These are phyloP conservation scores for Lasioglossum malachurum DNA, from an alignment of 2,888 invertebrate species.

Conservation along the genomic window DNA sequence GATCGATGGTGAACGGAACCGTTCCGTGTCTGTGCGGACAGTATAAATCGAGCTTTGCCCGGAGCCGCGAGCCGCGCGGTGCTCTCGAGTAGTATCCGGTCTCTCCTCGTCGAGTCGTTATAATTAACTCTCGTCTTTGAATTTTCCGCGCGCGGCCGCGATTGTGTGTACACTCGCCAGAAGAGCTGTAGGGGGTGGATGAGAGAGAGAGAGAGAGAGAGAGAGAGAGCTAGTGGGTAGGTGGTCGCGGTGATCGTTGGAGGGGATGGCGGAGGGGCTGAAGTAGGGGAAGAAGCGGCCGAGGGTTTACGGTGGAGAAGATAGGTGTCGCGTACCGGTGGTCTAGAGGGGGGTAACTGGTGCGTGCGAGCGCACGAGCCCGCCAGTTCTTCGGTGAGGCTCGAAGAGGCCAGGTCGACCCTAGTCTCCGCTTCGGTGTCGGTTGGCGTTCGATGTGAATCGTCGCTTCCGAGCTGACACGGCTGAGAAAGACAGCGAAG, in stretches of 20 bases:
- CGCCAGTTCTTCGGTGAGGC: slow-evolving; percentile 80
- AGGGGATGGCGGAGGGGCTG: slow-evolving; percentile 36
- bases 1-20: no score
- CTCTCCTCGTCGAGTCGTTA: slow-evolving; percentile 31
- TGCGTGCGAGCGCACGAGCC: slow-evolving; percentile 65
- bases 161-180: slow-evolving; percentile 26
- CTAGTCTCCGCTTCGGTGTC: slow-evolving; percentile 31
- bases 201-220: background rate
- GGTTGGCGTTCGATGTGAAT: slow-evolving; percentile 28
- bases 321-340: slow-evolving; percentile 52
- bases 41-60: background rate
- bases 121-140: slow-evolving; percentile 63
- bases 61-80: background rate
- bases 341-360: slow-evolving; percentile 27
- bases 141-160: slow-evolving; percentile 62
- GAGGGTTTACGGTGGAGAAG: slow-evolving; percentile 61
- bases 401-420: slow-evolving; percentile 72
- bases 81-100: background rate
- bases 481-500: background rate
- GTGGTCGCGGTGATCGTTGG: background rate
- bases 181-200: slow-evolving; percentile 12
- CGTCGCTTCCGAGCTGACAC: slow-evolving; percentile 1
- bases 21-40: no score
- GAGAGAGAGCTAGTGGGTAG: background rate
- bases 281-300: slow-evolving; percentile 55